A percentile compares a stretch with the other conserved stretches of the same genome.
These are phyloP conservation scores for Seriola quinqueradiata DNA, from an alignment of 2,113 vertebrate genomes.

Conservation along the genomic window DNA sequence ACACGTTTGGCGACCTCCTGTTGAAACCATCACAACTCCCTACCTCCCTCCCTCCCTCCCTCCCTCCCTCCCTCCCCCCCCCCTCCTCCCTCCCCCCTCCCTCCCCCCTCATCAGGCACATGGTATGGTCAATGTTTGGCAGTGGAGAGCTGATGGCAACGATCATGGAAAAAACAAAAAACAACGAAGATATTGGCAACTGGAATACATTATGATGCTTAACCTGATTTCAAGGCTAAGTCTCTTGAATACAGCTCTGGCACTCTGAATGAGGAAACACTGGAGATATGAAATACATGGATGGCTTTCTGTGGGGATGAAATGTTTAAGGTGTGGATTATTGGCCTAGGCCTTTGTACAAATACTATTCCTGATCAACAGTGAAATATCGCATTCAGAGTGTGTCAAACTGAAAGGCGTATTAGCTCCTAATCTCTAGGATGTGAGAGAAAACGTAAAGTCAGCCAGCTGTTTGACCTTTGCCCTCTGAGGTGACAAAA, in stretches of 20 bases:
- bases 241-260: slow-evolving; percentile 62
- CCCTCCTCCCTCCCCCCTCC: background rate
- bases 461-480: slow-evolving; percentile 28
- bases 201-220: slow-evolving; percentile 57
- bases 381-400: slow-evolving; percentile 19
- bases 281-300: slow-evolving; percentile 38
- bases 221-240: slow-evolving; percentile 37
- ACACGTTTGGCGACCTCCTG: slow-evolving; percentile 63
- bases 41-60: background rate
- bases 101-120: slow-evolving; percentile 75
- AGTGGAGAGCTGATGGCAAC: slow-evolving; percentile 85
- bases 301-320: slow-evolving; percentile 14
- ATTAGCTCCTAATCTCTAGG: slow-evolving; percentile 29
- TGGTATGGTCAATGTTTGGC: slow-evolving; percentile 83
- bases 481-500: slow-evolving; percentile 44
- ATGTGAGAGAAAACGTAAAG: slow-evolving; percentile 10
- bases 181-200: slow-evolving; percentile 72
- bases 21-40: slow-evolving; percentile 29
- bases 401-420: slow-evolving; percentile 6
- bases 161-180: slow-evolving; percentile 63
- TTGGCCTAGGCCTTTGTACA: slow-evolving; percentile 18
- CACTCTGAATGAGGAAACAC: slow-evolving; percentile 54
- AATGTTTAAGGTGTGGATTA: slow-evolving; percentile 18
- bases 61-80: background rate
- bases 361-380: slow-evolving; percentile 41